Base-by-base conservation (phyloP, 2,888 invertebrate species). In the Lasioglossum oenotherae region DNA sequence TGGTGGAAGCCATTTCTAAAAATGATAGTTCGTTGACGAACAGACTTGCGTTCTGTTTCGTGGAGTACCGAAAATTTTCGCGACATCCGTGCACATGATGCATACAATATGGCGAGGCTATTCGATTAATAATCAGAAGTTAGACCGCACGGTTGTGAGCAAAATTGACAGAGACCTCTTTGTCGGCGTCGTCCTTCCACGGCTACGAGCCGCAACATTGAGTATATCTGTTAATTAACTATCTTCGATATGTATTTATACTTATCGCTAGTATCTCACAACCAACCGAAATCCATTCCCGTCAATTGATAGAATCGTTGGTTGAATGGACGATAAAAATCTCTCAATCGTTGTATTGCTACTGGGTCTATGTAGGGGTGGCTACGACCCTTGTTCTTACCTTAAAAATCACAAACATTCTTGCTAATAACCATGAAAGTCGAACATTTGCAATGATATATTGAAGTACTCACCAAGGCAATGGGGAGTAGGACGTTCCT, bases 241-340 rank as follows among this genome's bases (percentile, higher is more conserved):
- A 87, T 81, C 81, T 87, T 89, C 88, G 92, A 92, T 92, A 92
- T 92, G 92, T 92, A 86, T 90, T 86, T 81, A 44, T 44, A 81
- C 82, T 88, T 81, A 74, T 78, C 60, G 67, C 80, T 81, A 72
- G 74, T 71, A 81, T 77, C 80, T 95, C 92, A 96, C 73, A 96
- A 96, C 99, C 99, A 99, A 84, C 97, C 97, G 95, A 99, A 99
- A 95, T 98, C 97, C 89, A 97, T 97, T 71, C 98, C 98, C 75
- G 98, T 97, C 93, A 98, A 96, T 94, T 98, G 97, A 95, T 98
- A 98, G 95, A 98, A 98, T 92, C 97, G 97, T 93, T 97, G 96
- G 95, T 98, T 98, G 94, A 97, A 98, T 4, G 98, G 98, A 91
- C 97, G 96, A 94, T 98, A 98, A 95, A 98, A 98, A 93, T 98